Conservation (phyloP, 1,140 invertebrate genomes). For the Tetranychus cinnabarinus region DNA sequence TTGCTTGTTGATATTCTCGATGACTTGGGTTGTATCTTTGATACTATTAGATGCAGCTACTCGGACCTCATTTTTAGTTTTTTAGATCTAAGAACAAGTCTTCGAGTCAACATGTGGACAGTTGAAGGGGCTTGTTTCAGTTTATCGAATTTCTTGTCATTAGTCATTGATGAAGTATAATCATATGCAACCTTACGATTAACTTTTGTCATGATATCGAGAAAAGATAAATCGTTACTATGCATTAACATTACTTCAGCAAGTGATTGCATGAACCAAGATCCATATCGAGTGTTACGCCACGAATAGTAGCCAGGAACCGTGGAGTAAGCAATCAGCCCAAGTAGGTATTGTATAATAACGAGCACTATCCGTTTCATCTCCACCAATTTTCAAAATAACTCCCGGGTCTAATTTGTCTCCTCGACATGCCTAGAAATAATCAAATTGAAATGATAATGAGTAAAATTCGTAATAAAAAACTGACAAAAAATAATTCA, state of each 20-base stretch:
- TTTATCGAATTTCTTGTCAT: conserved; percentile 47
- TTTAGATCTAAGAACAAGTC: conserved; percentile 27
- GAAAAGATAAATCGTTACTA: conserved; percentile 48
- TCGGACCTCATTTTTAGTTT: no score
- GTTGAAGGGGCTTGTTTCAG: conserved; percentile 89
- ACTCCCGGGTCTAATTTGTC: conserved; percentile 45
- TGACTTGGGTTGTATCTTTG: no score
- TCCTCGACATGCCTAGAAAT: conserved; percentile 71
- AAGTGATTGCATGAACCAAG: conserved; percentile 83
- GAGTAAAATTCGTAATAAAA: no score
- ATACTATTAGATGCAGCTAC: no score
- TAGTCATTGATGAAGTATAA: conserved; percentile 23
- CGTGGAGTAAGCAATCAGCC: conserved; percentile 84
- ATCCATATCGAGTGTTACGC: conserved; percentile 62
- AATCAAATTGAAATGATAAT: no score
- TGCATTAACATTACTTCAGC: conserved; percentile 45
- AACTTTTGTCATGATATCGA: conserved; percentile 70
- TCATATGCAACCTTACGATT: conserved; percentile 31
- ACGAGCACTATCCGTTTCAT: background rate
- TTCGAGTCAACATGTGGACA: conserved; percentile 70
- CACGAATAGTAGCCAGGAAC: conserved; percentile 80
- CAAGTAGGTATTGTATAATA: conserved; percentile 53
- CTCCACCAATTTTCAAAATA: background rate
- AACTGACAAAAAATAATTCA: no score
- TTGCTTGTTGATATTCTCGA: no score